Evolutionary conservation across 1,140 invertebrate genomes (phyloP).

Genomic region (Drosophila pseudoananassae): DNA sequence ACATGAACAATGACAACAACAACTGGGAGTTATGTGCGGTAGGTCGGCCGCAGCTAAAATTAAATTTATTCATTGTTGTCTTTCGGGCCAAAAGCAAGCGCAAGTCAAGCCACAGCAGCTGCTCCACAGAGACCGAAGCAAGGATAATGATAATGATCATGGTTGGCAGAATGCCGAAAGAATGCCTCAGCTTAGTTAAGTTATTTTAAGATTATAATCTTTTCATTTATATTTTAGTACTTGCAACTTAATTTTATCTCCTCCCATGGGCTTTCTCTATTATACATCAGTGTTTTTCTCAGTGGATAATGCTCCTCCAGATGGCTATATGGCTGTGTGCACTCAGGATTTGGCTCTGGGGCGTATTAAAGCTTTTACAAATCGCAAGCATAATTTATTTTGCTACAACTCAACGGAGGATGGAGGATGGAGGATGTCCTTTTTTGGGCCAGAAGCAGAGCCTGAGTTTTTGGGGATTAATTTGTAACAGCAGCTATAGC

Average conservation of each 20-base stretch:
- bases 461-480: slow-evolving; percentile 52
- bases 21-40: slow-evolving; percentile 68
- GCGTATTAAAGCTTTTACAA: slow-evolving; percentile 79
- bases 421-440: slow-evolving; percentile 16
- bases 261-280: neutral
- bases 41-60: slow-evolving; percentile 76
- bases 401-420: slow-evolving; percentile 55
- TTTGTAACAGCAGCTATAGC: slow-evolving; percentile 38
- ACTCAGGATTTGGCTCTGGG: slow-evolving; percentile 77
- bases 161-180: neutral
- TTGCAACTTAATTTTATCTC: neutral
- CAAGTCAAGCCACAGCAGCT: slow-evolving; percentile 41
- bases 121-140: slow-evolving; percentile 35
- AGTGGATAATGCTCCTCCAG: slow-evolving; percentile 34
- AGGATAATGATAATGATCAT: slow-evolving; percentile 8
- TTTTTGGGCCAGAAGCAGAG: slow-evolving; percentile 11
- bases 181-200: neutral
- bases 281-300: neutral
- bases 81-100: slow-evolving; percentile 44
- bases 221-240: neutral
- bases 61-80: slow-evolving; percentile 83
- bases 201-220: neutral
- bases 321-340: slow-evolving; percentile 62
- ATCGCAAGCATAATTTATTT: slow-evolving; percentile 81
- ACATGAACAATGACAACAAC: slow-evolving; percentile 58